Evolutionary conservation across 1,140 invertebrate species (phyloP).

Genomic region (Panagrolaimus sp.): DNA sequence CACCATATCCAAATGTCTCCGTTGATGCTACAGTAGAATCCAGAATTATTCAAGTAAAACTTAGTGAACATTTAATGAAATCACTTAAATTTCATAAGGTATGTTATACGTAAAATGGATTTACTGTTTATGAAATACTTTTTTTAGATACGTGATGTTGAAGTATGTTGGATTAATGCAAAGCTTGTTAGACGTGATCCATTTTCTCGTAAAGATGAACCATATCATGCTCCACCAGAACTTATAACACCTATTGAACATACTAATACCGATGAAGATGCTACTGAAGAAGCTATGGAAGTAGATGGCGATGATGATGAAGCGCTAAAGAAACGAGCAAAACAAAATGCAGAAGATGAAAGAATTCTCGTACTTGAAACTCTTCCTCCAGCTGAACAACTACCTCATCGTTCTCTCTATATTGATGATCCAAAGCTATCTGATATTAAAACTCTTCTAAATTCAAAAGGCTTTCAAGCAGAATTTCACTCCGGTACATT

Average conservation of each 20-base stretch:
- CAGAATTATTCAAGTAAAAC: constrained; percentile 86
- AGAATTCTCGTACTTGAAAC: constrained; percentile 41
- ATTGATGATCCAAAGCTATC: constrained; percentile 90
- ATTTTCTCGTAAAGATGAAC: not conserved
- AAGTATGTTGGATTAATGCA: constrained; percentile 85
- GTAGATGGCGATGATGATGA: not conserved
- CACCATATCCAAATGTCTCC: constrained; percentile 74
- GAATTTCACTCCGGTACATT: constrained; percentile 83
- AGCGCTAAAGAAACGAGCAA: constrained; percentile 8
- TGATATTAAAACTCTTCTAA: constrained; percentile 91
- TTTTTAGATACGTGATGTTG: constrained; percentile 66
- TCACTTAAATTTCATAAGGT: constrained; percentile 47
- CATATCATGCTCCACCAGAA: not conserved
- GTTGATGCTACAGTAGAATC: constrained; percentile 94
- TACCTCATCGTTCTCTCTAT: constrained; percentile 78
- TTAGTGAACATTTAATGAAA: constrained; percentile 51
- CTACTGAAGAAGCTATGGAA: constrained; percentile 26
- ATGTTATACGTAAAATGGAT: constrained; percentile 6
- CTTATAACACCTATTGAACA: not conserved
- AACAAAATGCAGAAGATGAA: constrained; percentile 26
- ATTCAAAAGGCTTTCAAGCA: constrained; percentile 75
- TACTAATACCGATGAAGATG: not conserved
- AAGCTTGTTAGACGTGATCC: not conserved
- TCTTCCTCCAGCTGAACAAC: constrained; percentile 59
- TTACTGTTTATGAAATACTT: not conserved